A percentile compares a stretch with the other conserved stretches of the same genome.
phyloP scores from a whole-genome alignment of 2,797 vertebrate species.

The Notolabrus celidotus region DNA sequence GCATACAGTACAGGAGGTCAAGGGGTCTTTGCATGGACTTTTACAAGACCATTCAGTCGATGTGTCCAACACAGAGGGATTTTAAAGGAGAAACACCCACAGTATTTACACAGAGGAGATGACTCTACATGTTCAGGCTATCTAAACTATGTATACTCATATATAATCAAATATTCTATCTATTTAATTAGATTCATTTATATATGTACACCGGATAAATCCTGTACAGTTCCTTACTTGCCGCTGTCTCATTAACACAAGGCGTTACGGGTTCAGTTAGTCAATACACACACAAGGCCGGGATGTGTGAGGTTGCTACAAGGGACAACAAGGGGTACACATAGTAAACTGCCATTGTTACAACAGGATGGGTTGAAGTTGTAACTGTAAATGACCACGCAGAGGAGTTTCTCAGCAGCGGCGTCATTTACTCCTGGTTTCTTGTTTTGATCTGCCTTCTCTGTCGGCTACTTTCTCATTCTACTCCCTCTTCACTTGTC shows the following conservation, averaged over 20 bases:
- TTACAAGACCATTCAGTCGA: constrained; percentile 29
- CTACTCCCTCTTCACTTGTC: not conserved
- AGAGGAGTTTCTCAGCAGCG: constrained; percentile 77
- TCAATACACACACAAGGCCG: constrained; percentile 57
- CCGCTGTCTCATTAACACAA: constrained; percentile 39
- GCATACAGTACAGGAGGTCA: constrained; percentile 8
- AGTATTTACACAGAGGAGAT: constrained; percentile 70
- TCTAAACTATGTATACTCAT: constrained; percentile 74
- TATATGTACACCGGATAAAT: constrained; percentile 70
- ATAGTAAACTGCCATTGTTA: constrained; percentile 55
- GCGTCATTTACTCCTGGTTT: constrained; percentile 77
- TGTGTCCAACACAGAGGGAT: constrained; percentile 40
- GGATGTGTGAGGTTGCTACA: constrained; percentile 38
- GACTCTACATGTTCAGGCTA: constrained; percentile 55
- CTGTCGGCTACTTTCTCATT: not conserved
- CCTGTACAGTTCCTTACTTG: constrained; percentile 50
- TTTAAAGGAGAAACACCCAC: constrained; percentile 43
- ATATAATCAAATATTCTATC: constrained; percentile 67
- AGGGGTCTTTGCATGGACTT: constrained; percentile 24
- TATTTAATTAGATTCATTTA: constrained; percentile 53
- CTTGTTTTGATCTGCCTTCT: constrained; percentile 1
- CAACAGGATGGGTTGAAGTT: constrained; percentile 34
- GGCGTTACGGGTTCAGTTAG: constrained; percentile 50
- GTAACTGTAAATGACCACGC: constrained; percentile 45
- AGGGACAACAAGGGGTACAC: constrained; percentile 18